Percentiles rank a stretch among this genome's conserved stretches.
Evolutionary conservation across 2,113 vertebrate genomes (phyloP).

Genomic region (Neolamprologus fasciatus): DNA sequence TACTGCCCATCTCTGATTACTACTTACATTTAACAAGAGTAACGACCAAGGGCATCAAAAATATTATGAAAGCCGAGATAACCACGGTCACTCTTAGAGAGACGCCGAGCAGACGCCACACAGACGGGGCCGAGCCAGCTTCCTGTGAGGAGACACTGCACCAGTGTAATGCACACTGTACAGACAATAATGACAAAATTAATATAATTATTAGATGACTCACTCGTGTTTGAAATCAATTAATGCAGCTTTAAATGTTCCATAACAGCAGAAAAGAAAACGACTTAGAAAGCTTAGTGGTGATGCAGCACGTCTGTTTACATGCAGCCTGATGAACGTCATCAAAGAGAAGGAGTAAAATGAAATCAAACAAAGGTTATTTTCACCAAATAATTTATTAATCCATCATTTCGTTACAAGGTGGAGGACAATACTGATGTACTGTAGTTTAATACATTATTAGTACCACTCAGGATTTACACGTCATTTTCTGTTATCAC

Average conservation of each 20-base stretch:
- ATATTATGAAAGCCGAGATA: not conserved
- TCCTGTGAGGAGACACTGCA: not conserved
- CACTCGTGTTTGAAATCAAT: not conserved
- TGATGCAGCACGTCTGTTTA: not conserved
- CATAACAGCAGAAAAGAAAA: not conserved
- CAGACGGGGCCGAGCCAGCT: not conserved
- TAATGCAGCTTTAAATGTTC: not conserved
- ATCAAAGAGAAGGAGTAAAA: not conserved
- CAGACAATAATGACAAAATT: not conserved
- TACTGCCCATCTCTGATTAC: not conserved
- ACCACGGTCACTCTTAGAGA: not conserved
- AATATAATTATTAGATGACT: fast-evolving
- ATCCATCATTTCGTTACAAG: conserved; percentile 16
- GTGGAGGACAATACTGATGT: conserved; percentile 19
- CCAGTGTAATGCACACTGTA: fast-evolving
- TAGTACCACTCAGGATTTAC: conserved; percentile 18
- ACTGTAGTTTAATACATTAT: conserved; percentile 18
- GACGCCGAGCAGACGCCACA: fast-evolving
- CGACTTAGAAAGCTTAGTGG: fast-evolving
- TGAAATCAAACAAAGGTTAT: not conserved
- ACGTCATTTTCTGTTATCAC: not conserved
- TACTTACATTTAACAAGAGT: not conserved
- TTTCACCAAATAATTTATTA: conserved; percentile 52
- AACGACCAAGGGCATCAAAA: not conserved
- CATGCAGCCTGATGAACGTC: not conserved